phyloP scores from a whole-genome alignment of 2,113 vertebrate species.

The Chaetorhynchus papuensis region DNA sequence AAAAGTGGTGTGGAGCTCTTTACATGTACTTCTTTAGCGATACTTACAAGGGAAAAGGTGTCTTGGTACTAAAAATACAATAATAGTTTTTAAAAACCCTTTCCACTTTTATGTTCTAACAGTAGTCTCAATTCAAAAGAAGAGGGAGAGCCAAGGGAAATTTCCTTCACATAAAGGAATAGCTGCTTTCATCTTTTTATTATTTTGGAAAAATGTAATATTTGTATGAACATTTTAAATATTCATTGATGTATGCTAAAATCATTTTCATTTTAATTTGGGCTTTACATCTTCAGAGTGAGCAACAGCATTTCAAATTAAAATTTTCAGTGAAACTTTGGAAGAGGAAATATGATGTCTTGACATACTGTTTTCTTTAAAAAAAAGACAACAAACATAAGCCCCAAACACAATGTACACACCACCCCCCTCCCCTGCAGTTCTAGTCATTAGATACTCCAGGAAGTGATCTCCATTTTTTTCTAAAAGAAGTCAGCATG shows the following conservation, averaged over 20 bases:
- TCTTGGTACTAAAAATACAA: neutral
- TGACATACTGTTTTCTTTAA: conserved; percentile 20
- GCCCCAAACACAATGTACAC: neutral
- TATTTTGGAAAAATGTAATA: conserved; percentile 58
- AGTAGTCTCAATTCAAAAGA: neutral
- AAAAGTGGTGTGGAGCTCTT: neutral
- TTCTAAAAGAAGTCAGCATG: conserved; percentile 58
- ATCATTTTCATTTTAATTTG: conserved; percentile 33
- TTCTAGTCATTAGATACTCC: conserved; percentile 31
- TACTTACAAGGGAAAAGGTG: neutral
- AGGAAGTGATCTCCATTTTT: conserved; percentile 19
- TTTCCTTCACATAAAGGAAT: conserved; percentile 46
- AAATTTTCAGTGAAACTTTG: conserved; percentile 31
- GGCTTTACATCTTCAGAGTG: conserved; percentile 49
- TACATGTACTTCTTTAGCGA: neutral
- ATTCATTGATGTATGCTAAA: neutral
- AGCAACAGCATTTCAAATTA: conserved; percentile 31
- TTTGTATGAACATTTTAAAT: conserved; percentile 49
- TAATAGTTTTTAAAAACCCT: neutral
- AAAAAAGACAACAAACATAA: neutral
- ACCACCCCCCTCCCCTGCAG: neutral
- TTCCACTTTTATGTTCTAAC: neutral
- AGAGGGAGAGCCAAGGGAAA: neutral
- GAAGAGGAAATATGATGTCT: conserved; percentile 42
- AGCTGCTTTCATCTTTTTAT: conserved; percentile 35